Evolutionary conservation across 2,113 vertebrate species (phyloP).

Genomic region (Phodopus roborovskii): DNA sequence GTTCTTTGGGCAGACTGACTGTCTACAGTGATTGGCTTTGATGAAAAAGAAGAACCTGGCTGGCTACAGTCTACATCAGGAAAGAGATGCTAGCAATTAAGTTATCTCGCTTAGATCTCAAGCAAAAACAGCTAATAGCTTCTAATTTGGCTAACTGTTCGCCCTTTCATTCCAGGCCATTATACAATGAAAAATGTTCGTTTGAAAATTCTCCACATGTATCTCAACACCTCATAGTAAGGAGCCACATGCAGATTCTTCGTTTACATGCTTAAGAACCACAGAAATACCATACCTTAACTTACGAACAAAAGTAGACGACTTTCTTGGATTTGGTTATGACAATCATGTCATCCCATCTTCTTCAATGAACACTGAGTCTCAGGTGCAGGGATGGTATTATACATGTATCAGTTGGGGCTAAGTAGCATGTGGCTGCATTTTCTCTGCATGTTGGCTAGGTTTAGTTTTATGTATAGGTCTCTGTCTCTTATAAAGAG

Average conservation of each 20-base stretch:
- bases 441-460: background rate
- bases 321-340: background rate
- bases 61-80: slow-evolving; percentile 38
- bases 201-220: background rate
- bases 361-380: background rate
- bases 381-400: background rate
- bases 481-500: background rate
- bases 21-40: slow-evolving; percentile 75
- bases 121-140: slow-evolving; percentile 71
- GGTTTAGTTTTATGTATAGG: background rate
- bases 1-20: slow-evolving; percentile 77
- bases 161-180: slow-evolving; percentile 60
- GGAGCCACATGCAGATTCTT: background rate
- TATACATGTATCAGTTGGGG: background rate
- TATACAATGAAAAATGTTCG: slow-evolving; percentile 35
- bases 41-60: slow-evolving; percentile 54
- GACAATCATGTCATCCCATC: no score
- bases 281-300: background rate
- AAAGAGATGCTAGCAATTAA: slow-evolving; percentile 58
- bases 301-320: background rate
- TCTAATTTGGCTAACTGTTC: slow-evolving; percentile 62
- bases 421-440: background rate
- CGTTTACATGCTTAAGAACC: background rate
- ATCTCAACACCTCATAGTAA: slow-evolving; percentile 47
- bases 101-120: slow-evolving; percentile 64